Evolutionary conservation across 2,113 vertebrate species (phyloP).

Genomic region (Meles meles): DNA sequence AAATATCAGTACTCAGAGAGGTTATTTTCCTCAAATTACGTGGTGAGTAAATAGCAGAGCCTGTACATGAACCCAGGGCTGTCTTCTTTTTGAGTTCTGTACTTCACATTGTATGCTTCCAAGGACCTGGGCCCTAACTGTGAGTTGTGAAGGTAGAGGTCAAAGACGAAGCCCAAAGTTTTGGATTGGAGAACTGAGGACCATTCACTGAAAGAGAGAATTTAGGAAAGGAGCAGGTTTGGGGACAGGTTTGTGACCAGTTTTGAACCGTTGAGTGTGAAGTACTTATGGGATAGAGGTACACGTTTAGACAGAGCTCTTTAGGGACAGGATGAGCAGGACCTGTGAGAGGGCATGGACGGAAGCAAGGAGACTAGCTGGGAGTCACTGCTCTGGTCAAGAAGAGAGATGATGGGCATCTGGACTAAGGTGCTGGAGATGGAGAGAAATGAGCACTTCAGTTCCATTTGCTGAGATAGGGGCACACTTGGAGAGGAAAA

Average conservation of each 20-base stretch:
- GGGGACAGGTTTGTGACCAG: background rate
- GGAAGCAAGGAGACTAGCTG: background rate
- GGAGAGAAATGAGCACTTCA: background rate
- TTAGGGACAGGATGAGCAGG: background rate
- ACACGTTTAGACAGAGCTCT: background rate
- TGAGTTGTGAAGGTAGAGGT: background rate
- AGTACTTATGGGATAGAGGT: background rate
- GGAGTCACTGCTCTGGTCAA: background rate
- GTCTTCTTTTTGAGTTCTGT: background rate
- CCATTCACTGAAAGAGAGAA: background rate
- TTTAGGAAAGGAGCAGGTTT: background rate
- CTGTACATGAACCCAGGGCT: background rate
- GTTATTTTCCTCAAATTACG: background rate
- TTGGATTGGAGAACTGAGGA: background rate
- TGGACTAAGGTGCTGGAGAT: background rate
- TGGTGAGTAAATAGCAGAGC: background rate
- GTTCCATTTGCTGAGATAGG: background rate
- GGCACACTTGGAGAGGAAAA: background rate
- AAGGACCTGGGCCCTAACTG: background rate
- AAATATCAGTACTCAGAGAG: background rate
- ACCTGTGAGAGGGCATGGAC: background rate
- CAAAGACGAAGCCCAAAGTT: background rate
- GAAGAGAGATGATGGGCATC: background rate
- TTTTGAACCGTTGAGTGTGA: background rate
- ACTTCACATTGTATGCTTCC: background rate